phyloP scores from a whole-genome alignment of 2,797 vertebrate genomes.

The Cyclopterus lumpus region DNA sequence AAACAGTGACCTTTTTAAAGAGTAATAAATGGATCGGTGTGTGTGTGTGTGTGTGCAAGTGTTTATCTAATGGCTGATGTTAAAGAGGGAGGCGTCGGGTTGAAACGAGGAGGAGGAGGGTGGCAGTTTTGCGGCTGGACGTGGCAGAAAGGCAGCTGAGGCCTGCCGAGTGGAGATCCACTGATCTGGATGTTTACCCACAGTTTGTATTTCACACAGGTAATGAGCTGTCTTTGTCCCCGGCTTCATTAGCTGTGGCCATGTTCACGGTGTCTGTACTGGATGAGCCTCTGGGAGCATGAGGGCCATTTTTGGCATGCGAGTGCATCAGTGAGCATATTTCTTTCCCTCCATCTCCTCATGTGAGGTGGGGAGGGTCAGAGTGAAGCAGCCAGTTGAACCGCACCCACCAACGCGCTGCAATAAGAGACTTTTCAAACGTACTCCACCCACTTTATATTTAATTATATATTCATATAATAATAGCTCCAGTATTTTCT shows the following conservation, averaged over 20 bases:
- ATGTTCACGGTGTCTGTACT: slow-evolving; percentile 77
- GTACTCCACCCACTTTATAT: background rate
- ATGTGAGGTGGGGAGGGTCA: slow-evolving; percentile 1
- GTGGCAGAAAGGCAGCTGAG: slow-evolving; percentile 60
- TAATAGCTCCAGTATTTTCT: background rate
- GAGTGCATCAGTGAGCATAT: slow-evolving; percentile 14
- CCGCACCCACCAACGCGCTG: slow-evolving; percentile 19
- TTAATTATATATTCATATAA: background rate
- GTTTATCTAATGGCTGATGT: slow-evolving; percentile 65
- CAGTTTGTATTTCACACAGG: slow-evolving; percentile 62
- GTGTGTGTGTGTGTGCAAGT: slow-evolving; percentile 32
- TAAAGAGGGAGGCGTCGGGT: slow-evolving; percentile 86
- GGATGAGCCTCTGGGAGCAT: slow-evolving; percentile 81
- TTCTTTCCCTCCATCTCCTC: background rate
- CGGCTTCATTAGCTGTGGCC: slow-evolving; percentile 57
- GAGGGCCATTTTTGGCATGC: slow-evolving; percentile 52
- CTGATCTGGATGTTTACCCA: slow-evolving; percentile 77
- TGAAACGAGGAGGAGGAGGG: slow-evolving; percentile 81
- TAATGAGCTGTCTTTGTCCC: slow-evolving; percentile 63
- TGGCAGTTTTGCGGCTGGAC: slow-evolving; percentile 55
- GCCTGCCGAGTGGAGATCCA: slow-evolving; percentile 71
- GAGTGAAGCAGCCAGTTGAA: background rate
- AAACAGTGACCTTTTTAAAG: slow-evolving; percentile 98
- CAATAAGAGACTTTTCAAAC: background rate
- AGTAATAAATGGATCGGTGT: slow-evolving; percentile 95